Base-by-base conservation (phyloP, 30 jellyfish, hydroid and myxozoan species). In the Chironex yamaguchii region DNA sequence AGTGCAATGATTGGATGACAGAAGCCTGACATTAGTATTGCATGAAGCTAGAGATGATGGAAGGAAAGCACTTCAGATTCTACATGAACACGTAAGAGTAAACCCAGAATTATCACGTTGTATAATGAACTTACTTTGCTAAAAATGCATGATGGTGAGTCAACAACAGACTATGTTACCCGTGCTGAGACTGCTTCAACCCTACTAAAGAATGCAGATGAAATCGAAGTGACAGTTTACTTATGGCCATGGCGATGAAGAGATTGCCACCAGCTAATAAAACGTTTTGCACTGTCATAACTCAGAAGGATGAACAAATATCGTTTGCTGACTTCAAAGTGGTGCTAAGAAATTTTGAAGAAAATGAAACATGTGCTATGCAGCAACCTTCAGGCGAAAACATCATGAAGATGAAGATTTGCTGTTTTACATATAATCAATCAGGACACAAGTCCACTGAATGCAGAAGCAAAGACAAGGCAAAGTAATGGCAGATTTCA, bases 151-250 rank as follows among this genome's bases (percentile, higher is more conserved):
- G 31, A 42, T 21, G 80, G 35, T 28, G 89, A 76, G 35, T 51
- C 53, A 62, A 76, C 54, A 11, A 76, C 89, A 50, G 89, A 76
- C 49, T 76, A 76, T 32, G 67, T 76, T 17, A 52, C 54, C 32
- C 84, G 89, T 28, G 89, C 84, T 24, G 89, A 76, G 52, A 31
- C 89, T 34, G 89, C 89, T 51, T 62, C 84, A 76, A 68, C 79
- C 21, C 64, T 81, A 25, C 49, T 76, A 23, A 52, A 32, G 23
- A 76, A 30, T 67, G 52, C 89, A 31, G 81, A 75, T 17, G 94
- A 71, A 54, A 73, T 25, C 2, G 53, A 2, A 70, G 91, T 22
- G 94, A 84, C 58, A 67, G 74, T 0, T 85, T 73, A 31, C 92
- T 84, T 30, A 81, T 84, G 17, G 94, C 94, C 1, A 84, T 73